These are phyloP conservation scores for Liopterus haemorrhoidalis DNA, from an alignment of 2,888 invertebrate species.

Conservation along the genomic window DNA sequence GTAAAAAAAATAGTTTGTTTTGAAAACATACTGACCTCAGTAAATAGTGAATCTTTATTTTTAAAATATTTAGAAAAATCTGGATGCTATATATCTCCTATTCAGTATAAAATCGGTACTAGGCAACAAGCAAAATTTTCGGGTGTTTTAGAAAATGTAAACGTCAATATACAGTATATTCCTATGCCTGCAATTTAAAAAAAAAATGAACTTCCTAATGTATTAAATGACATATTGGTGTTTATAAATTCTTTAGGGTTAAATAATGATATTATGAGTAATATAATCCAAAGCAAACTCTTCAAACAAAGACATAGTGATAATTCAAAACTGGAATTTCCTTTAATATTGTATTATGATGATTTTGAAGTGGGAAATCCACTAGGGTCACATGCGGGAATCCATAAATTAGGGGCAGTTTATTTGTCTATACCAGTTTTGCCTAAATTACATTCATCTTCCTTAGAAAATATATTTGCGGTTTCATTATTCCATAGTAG, in stretches of 20 bases:
- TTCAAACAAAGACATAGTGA: constrained; percentile 6
- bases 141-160: no score
- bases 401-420: constrained; percentile 18
- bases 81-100: constrained; percentile 2
- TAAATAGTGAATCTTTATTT: constrained; percentile 10
- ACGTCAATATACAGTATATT: no score
- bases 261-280: constrained; percentile 7
- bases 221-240: constrained; percentile 2
- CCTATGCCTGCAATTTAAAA: no score
- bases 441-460: constrained; percentile 8
- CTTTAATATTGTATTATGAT: constrained; percentile 17
- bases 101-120: constrained; percentile 4
- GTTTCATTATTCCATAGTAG: constrained; percentile 13
- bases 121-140: no score
- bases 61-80: constrained; percentile 9
- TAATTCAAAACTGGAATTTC: constrained; percentile 6
- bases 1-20: constrained; percentile 1
- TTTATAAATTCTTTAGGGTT: background rate
- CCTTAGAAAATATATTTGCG: constrained; percentile 19
- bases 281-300: constrained; percentile 13
- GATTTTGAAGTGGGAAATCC: constrained; percentile 16
- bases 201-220: no score
- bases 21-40: constrained; percentile 1
- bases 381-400: constrained; percentile 12
- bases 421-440: constrained; percentile 12